Percentiles rank a stretch among this genome's conserved stretches.
Conservation (phyloP, 2,888 invertebrate genomes). For the Hypercompe scribonia region DNA sequence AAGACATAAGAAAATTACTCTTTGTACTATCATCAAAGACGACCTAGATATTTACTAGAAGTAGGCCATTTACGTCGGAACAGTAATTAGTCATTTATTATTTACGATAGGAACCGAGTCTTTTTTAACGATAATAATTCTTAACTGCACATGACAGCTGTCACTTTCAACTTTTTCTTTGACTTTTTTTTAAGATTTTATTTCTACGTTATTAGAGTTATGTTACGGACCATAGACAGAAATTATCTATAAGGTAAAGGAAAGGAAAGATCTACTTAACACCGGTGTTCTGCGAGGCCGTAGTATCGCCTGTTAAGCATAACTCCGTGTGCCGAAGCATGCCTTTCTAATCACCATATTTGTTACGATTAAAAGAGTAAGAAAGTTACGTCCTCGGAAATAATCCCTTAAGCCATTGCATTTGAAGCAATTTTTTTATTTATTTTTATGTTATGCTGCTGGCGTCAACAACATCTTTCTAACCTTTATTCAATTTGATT, state of each 20-base stretch:
- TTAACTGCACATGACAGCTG: background rate
- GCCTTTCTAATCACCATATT: too few relatives aligned
- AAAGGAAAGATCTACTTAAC: too few relatives aligned
- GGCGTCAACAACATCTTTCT: background rate
- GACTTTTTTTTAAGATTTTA: too few relatives aligned
- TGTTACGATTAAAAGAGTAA: background rate
- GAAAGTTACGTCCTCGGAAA: background rate
- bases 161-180: background rate
- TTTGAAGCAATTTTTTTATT: background rate
- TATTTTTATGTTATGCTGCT: background rate
- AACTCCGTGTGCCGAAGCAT: background rate
- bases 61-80: background rate
- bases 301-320: background rate
- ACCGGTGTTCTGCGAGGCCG: background rate
- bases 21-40: background rate
- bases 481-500: background rate
- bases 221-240: too few relatives aligned
- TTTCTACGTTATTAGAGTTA: too few relatives aligned
- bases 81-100: background rate
- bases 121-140: background rate
- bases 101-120: background rate
- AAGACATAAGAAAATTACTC: conserved; percentile 1
- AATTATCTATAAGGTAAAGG: background rate
- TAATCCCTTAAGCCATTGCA: background rate
- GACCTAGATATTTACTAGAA: conserved; percentile 6